A percentile compares a stretch with the other conserved stretches of the same genome.
These are phyloP conservation scores for Atlantisia rogersi DNA, from an alignment of 2,113 vertebrate genomes.

Conservation along the genomic window DNA sequence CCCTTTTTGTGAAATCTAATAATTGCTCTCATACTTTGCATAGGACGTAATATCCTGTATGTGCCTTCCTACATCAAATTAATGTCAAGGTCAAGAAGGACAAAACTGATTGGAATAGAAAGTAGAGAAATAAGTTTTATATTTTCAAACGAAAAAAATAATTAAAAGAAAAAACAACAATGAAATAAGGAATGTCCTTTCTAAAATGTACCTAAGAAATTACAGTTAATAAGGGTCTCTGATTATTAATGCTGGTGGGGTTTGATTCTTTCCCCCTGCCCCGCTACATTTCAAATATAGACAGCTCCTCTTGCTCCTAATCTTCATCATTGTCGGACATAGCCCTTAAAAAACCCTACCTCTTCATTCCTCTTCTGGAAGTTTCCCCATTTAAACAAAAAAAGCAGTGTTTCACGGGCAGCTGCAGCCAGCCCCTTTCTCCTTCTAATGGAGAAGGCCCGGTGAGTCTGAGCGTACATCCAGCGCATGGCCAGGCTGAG, in stretches of 20 bases:
- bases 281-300: neutral
- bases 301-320: neutral
- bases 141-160: neutral
- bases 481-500: rapidly evolving
- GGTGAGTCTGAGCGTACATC: rapidly evolving
- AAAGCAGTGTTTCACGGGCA: neutral
- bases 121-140: neutral
- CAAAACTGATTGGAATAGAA: neutral
- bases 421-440: neutral
- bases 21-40: neutral
- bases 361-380: neutral
- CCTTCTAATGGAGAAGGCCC: neutral
- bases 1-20: neutral
- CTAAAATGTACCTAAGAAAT: neutral
- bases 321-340: neutral
- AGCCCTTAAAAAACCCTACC: neutral
- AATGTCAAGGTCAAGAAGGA: neutral
- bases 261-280: neutral
- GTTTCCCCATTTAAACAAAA: neutral
- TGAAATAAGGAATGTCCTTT: neutral
- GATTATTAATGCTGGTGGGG: neutral
- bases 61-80: neutral
- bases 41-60: no score
- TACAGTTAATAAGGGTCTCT: neutral
- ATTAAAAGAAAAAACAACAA: no score